Conservation (phyloP, 2,797 vertebrate species). For the Eulemur coronatus region DNA sequence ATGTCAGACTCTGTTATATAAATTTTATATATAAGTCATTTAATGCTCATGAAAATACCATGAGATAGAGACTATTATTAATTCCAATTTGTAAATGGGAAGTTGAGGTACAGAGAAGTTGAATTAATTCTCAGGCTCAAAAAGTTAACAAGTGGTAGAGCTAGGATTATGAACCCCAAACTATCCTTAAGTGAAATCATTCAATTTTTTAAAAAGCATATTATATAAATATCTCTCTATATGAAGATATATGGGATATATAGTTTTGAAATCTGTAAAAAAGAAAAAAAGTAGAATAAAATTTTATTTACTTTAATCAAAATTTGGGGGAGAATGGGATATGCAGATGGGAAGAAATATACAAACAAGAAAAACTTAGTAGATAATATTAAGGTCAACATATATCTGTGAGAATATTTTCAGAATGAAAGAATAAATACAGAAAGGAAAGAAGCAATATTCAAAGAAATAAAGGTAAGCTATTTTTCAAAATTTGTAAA, state of each 20-base stretch:
- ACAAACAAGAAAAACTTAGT: neutral
- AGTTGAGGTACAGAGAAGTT: neutral
- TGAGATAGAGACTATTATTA: neutral
- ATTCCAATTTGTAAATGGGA: neutral
- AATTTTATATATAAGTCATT: neutral
- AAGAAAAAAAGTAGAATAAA: neutral
- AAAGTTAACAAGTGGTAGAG: neutral
- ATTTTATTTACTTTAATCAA: neutral
- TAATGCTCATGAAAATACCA: neutral
- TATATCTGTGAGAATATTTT: neutral
- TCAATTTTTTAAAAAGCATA: neutral
- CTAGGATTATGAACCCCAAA: neutral
- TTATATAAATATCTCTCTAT: too few species aligned
- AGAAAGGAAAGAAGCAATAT: neutral
- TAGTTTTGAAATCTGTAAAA: neutral
- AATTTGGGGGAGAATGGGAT: neutral
- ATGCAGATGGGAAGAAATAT: neutral
- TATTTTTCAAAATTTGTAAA: neutral
- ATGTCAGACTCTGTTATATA: neutral
- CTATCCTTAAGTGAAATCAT: neutral
- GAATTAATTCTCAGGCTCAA: neutral
- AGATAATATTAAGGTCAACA: neutral
- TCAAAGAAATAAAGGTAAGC: neutral
- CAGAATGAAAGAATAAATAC: neutral
- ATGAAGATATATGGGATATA: neutral